Conservation (phyloP, 2,797 vertebrate species). For the Morus bassanus region DNA sequence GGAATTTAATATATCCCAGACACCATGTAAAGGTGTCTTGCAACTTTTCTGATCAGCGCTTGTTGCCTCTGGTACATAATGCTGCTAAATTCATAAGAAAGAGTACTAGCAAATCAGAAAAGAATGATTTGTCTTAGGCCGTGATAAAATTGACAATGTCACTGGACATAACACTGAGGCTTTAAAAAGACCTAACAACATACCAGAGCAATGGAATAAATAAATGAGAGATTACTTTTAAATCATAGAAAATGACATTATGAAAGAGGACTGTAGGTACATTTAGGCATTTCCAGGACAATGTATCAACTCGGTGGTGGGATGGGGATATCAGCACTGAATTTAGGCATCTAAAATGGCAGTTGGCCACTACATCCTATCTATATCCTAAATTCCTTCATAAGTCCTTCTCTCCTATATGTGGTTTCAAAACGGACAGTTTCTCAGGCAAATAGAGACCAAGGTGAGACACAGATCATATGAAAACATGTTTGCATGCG, state of each 20-base stretch:
- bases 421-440: not conserved
- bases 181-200: not conserved
- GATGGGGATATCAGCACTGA: not conserved
- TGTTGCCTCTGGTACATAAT: not conserved
- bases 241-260: conserved; percentile 1
- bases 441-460: not conserved
- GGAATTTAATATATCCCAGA: not conserved
- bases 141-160: not conserved
- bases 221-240: conserved; percentile 18
- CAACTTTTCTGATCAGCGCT: not conserved
- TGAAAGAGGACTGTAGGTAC: not conserved
- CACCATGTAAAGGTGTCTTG: not conserved
- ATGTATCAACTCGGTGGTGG: accelerated
- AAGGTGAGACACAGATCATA: not conserved
- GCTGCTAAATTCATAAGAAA: not conserved
- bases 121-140: not conserved
- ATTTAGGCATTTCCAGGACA: not conserved
- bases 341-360: not conserved
- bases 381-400: not conserved
- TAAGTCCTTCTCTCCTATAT: not conserved
- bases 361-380: not conserved
- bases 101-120: not conserved
- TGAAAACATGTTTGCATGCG: not conserved
- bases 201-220: not conserved
- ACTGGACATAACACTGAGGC: not conserved